Evolutionary conservation across 2,888 invertebrate species (phyloP).

Genomic region (Cataglyphis rosenhaueri): DNA sequence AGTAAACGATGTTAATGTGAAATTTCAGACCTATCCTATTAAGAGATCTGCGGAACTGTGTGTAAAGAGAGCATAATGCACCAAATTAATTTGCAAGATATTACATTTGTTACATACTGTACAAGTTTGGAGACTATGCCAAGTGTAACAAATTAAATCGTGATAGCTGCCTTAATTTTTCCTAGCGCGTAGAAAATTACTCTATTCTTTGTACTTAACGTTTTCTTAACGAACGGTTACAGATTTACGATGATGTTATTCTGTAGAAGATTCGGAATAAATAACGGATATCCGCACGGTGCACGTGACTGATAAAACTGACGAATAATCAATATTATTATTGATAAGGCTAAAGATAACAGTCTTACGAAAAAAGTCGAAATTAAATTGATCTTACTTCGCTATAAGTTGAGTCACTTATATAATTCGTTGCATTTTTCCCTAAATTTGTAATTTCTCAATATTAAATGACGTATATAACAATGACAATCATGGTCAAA

Average conservation of each 20-base stretch:
- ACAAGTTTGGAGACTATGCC: slow-evolving; percentile 15
- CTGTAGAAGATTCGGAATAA: slow-evolving; percentile 23
- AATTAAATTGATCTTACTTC: slow-evolving; percentile 46
- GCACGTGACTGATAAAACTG: not conserved
- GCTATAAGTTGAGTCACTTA: not conserved
- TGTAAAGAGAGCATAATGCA: slow-evolving; percentile 40
- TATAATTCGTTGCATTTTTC: not conserved
- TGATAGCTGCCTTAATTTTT: slow-evolving; percentile 20
- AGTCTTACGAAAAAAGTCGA: slow-evolving; percentile 50
- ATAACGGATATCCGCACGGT: not conserved
- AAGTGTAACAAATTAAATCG: slow-evolving; percentile 19
- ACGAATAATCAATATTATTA: slow-evolving; percentile 6
- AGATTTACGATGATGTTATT: slow-evolving; percentile 32
- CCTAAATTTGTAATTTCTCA: not conserved
- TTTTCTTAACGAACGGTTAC: slow-evolving; percentile 48
- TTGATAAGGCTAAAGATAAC: slow-evolving; percentile 36
- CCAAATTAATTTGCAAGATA: slow-evolving; percentile 15
- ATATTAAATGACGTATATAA: not conserved
- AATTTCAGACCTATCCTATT: slow-evolving; percentile 58
- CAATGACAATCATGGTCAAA: not conserved
- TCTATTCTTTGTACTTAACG: slow-evolving; percentile 52
- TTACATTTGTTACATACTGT: slow-evolving; percentile 9
- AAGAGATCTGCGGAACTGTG: slow-evolving; percentile 64
- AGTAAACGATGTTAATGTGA: slow-evolving; percentile 39
- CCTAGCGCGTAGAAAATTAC: slow-evolving; percentile 2